Conservation (phyloP, 1,140 invertebrate species). For the Popillia japonica region DNA sequence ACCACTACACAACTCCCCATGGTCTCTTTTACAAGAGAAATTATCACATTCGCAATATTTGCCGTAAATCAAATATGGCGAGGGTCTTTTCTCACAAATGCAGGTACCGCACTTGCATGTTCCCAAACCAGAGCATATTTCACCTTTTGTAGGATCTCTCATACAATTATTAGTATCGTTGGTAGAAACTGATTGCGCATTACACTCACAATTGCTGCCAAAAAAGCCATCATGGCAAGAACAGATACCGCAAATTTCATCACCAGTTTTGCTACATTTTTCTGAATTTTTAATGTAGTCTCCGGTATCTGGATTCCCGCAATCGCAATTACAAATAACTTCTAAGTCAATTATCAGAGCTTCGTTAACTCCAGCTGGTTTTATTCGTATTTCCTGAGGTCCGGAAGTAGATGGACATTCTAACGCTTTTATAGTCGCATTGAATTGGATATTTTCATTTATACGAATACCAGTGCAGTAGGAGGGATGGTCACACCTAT, state of each 20-base stretch:
- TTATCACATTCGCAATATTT: conserved; percentile 94
- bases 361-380: conserved; percentile 92
- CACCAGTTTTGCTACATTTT: conserved; percentile 73
- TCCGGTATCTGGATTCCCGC: conserved; percentile 71
- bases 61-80: conserved; percentile 71
- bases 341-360: conserved; percentile 83
- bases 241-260: conserved; percentile 88
- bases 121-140: conserved; percentile 62
- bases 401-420: conserved; percentile 81
- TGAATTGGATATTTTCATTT: conserved; percentile 79
- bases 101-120: conserved; percentile 84
- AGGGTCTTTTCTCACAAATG: conserved; percentile 70
- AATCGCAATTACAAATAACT: conserved; percentile 90
- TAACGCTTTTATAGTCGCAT: conserved; percentile 75
- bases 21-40: conserved; percentile 84
- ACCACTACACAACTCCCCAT: conserved; percentile 38
- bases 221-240: conserved; percentile 80
- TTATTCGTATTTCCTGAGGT: conserved; percentile 85
- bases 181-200: conserved; percentile 26
- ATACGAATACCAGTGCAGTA: conserved; percentile 89
- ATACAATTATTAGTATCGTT: conserved; percentile 48
- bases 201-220: conserved; percentile 88
- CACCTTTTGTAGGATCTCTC: conserved; percentile 11
- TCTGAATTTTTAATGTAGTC: conserved; percentile 62
- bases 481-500: conserved; percentile 72